Evolutionary conservation across 2,797 vertebrate genomes (phyloP).

Genomic region (Mastacembelus armatus): DNA sequence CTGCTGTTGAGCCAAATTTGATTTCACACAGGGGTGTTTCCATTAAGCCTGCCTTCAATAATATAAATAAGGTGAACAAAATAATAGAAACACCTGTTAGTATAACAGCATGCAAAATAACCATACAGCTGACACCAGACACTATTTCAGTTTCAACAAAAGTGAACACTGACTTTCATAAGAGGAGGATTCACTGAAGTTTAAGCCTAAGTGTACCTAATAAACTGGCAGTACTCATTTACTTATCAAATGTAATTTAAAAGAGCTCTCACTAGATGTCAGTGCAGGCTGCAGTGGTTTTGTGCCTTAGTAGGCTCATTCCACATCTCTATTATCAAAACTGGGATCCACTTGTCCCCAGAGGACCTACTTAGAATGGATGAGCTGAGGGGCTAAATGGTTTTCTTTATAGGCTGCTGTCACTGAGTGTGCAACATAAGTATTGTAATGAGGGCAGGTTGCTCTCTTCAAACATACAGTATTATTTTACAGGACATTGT

Average conservation of each 20-base stretch:
- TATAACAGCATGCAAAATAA: neutral
- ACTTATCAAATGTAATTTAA: constrained; percentile 1
- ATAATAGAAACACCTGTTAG: neutral
- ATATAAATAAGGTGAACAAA: neutral
- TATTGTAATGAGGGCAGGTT: constrained; percentile 16
- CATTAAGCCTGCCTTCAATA: neutral
- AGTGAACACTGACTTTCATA: neutral
- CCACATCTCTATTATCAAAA: constrained; percentile 67
- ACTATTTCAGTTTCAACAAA: no score
- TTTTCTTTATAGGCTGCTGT: constrained; percentile 53
- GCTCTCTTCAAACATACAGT: constrained; percentile 29
- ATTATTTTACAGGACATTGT: constrained; percentile 21
- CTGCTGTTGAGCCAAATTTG: no score
- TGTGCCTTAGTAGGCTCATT: constrained; percentile 15
- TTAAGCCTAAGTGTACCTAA: neutral
- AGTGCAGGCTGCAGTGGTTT: constrained; percentile 52
- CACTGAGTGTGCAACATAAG: constrained; percentile 35
- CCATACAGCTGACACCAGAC: neutral
- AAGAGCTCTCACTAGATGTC: constrained; percentile 76
- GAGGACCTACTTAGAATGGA: constrained; percentile 78
- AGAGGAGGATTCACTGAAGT: accelerated
- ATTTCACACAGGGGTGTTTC: no score
- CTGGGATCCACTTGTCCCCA: constrained; percentile 80
- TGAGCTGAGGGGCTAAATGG: constrained; percentile 72
- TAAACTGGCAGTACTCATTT: neutral